Evolutionary conservation across 2,113 vertebrate species (phyloP).

Genomic region (Hyaena hyaena): DNA sequence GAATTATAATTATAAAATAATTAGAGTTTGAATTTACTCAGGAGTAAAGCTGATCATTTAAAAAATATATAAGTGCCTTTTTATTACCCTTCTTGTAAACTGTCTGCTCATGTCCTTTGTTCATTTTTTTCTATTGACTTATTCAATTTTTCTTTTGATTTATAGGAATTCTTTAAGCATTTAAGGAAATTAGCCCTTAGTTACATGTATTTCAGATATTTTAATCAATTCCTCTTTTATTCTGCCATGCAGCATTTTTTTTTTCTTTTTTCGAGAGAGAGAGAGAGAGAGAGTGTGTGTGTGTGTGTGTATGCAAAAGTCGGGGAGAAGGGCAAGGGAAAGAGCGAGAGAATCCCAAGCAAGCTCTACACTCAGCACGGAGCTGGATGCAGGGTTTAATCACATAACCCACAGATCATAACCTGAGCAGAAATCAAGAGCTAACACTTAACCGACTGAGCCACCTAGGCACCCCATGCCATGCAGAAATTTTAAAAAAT

Average conservation of each 20-base stretch:
- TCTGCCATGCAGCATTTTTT: neutral
- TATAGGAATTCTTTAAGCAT: neutral
- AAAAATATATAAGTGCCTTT: neutral
- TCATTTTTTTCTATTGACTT: conserved; percentile 10
- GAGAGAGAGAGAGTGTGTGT: too few species aligned
- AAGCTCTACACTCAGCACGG: too few species aligned
- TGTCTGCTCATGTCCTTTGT: neutral
- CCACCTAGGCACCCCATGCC: neutral
- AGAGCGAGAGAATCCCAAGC: too few species aligned
- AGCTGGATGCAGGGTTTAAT: too few species aligned
- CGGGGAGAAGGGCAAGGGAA: too few species aligned
- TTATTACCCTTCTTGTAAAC: conserved; percentile 31
- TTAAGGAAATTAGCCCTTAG: conserved; percentile 15
- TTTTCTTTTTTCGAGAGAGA: too few species aligned
- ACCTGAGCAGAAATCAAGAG: too few species aligned
- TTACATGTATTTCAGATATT: conserved; percentile 29
- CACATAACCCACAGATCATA: too few species aligned
- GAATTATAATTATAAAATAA: neutral
- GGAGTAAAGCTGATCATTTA: neutral
- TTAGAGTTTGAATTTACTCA: conserved; percentile 21
- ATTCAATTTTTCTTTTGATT: conserved; percentile 39
- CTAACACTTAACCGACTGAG: too few species aligned
- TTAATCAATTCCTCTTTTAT: conserved; percentile 42
- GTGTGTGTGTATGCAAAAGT: too few species aligned
- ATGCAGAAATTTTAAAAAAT: neutral